Evolutionary conservation across 2,113 vertebrate genomes (phyloP).

Genomic region (Bambusicola thoracicus): DNA sequence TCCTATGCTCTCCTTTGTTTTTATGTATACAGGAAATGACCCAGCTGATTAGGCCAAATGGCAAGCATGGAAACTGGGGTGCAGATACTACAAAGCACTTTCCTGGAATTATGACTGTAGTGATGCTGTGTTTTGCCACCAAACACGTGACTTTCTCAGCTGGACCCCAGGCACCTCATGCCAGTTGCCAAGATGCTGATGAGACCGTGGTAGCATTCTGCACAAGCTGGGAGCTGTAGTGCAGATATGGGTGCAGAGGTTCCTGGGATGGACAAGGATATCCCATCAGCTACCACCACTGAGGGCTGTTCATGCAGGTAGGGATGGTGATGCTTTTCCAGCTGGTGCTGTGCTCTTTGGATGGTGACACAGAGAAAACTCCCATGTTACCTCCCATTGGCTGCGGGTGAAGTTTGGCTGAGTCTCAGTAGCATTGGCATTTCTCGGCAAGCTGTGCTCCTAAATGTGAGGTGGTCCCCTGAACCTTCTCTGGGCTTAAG

Average conservation of each 20-base stretch:
- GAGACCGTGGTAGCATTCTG: background rate
- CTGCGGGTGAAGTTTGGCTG: background rate
- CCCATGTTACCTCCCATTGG: fast-evolving
- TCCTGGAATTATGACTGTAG: background rate
- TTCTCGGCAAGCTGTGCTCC: background rate
- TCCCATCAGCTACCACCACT: fast-evolving
- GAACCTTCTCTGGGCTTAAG: background rate
- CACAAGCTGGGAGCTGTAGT: background rate
- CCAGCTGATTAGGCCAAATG: background rate
- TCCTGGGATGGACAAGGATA: background rate
- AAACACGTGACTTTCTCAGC: fast-evolving
- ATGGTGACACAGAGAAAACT: fast-evolving
- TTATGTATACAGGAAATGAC: background rate
- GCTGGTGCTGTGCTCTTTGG: background rate
- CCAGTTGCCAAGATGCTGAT: fast-evolving
- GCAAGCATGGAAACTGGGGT: background rate
- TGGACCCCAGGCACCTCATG: background rate
- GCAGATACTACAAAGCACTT: background rate
- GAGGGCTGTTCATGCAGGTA: background rate
- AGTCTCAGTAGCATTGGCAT: background rate
- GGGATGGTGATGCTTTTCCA: background rate
- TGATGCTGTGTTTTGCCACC: background rate
- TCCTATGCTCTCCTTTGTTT: background rate
- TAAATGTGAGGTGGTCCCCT: fast-evolving
- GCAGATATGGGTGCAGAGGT: fast-evolving